Conservation (phyloP, 2,113 vertebrate genomes). For the Damaliscus lunatus region DNA sequence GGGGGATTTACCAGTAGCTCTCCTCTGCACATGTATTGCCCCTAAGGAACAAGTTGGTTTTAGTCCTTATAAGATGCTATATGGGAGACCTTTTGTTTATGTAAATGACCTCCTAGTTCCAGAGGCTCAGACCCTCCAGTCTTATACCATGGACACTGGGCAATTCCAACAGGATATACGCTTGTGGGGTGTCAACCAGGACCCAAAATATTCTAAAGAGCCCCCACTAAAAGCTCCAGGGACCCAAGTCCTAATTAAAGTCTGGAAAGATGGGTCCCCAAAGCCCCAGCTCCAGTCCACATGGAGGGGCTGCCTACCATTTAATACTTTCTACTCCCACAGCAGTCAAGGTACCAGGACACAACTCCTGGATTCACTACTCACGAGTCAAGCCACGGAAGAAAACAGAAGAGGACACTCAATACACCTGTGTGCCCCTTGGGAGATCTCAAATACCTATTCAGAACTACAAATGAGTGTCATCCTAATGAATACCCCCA, state of each 20-base stretch:
- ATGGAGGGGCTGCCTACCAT: not conserved
- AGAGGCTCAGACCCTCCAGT: not conserved
- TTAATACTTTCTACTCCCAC: not conserved
- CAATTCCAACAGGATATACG: not conserved
- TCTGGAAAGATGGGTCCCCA: not conserved
- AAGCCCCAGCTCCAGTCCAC: not conserved
- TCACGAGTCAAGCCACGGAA: fast-evolving
- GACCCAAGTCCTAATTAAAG: not conserved
- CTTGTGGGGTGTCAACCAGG: not conserved
- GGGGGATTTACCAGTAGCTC: not conserved
- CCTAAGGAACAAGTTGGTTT: not conserved
- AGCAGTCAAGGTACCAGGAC: not conserved
- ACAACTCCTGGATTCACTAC: not conserved
- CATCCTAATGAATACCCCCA: not conserved
- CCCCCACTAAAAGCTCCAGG: not conserved
- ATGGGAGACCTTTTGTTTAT: not conserved
- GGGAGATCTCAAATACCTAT: not conserved
- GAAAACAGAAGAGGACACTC: not conserved
- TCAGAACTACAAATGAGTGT: not conserved
- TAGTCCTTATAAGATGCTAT: not conserved
- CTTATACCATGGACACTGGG: not conserved
- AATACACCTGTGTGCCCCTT: not conserved
- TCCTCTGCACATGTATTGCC: fast-evolving
- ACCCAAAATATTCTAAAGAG: not conserved
- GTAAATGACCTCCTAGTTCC: not conserved